Evolutionary conservation across 2,797 vertebrate genomes (phyloP), one percentile per base, ranked within the genome.

Genomic region (Hybognathus amarus): DNA sequence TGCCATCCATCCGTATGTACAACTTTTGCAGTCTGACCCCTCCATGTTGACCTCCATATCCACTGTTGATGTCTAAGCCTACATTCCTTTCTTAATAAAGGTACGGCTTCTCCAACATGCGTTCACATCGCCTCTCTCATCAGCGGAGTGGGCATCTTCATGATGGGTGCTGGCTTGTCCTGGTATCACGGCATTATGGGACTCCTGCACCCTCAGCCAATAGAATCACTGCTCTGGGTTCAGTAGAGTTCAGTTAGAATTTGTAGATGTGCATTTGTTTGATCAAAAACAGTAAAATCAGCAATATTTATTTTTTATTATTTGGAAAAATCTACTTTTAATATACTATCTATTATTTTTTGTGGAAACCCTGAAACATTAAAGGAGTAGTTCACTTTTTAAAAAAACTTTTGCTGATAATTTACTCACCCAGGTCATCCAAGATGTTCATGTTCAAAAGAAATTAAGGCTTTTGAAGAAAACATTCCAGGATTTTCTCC

Each of bases 21-120:
- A 52, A 22, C 30, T 54, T 8, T 4, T 20, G 5, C 13, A 69
- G 24, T 40, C 64, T 38, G 27, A 38, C 61, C 15, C 36, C 0
- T 38, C 5, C 69, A 27, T 24, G 5, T 24, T 64, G 15, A 12
- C 20, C n/a, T 74, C 4, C 63, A 40, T 33, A 6, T 24, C 33
- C 18, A 59, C 27, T 66, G 9, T 24, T 30, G 2, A 36, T 54
- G 7, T 70, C 40, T 79, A 54, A 68, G 4, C 5, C 27, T 42
- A 5, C 74, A 80, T 11, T 24, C 18, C 9, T 12, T 0, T 84
- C 2, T 45, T 87, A 54, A 83, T 85, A 59, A 90, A 99, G 98
- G 88, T 99, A 99, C 27, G 98, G 98, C 83, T 99, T 99, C 93
- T 96, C 96, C 89, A 99, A 99, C 92, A 99, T 99, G 98, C 97